Conservation (phyloP, 2,888 invertebrate species). For the Nasonovia ribisnigri region DNA sequence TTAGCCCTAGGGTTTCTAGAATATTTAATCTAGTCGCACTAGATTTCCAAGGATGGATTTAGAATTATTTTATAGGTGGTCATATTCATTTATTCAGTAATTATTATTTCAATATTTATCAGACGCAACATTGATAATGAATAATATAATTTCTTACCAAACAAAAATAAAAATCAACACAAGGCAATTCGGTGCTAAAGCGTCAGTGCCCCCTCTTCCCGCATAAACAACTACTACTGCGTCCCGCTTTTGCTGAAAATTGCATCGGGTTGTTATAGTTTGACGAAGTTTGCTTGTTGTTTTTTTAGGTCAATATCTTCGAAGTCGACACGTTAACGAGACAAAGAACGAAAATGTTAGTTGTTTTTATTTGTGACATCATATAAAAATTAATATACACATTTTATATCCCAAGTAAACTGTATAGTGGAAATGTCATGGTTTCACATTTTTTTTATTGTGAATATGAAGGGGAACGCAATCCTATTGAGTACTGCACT, state of each 20-base stretch:
- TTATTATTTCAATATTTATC: neutral
- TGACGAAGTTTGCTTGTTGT: neutral
- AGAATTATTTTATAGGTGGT: neutral
- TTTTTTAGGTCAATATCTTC: neutral
- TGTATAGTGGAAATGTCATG: neutral
- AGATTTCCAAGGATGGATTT: neutral
- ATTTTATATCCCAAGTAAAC: neutral
- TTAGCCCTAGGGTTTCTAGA: neutral
- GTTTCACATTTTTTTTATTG: neutral
- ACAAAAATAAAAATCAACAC: neutral
- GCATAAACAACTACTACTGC: neutral
- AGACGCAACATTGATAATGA: neutral
- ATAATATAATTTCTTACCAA: neutral
- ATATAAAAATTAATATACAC: neutral
- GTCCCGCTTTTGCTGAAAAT: neutral
- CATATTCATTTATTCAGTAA: neutral
- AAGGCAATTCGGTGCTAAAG: neutral
- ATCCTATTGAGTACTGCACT: neutral
- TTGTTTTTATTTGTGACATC: neutral
- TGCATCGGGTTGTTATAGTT: neutral
- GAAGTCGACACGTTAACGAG: neutral
- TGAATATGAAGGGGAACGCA: neutral
- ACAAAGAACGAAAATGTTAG: neutral
- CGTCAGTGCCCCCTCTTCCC: neutral
- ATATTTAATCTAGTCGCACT: neutral